phyloP scores from a whole-genome alignment of 2,888 invertebrate genomes.

The Ecliptopera silaceata region DNA sequence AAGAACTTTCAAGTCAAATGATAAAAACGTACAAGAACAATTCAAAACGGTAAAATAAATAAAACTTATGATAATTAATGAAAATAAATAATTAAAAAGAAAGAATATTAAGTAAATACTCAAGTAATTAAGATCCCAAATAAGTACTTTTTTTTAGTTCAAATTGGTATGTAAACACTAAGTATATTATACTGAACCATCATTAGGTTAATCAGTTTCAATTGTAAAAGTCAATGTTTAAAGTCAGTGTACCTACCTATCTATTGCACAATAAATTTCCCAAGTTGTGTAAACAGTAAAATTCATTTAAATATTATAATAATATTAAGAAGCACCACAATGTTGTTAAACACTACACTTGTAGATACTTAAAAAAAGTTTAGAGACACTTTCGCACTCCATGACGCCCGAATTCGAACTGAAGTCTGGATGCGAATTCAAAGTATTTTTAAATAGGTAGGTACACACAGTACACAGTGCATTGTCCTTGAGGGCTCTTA shows the following conservation, averaged over 20 bases:
- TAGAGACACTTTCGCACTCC: constrained; percentile 46
- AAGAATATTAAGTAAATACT: too few relatives aligned
- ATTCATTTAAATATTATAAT: constrained; percentile 4
- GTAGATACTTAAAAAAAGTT: constrained; percentile 28
- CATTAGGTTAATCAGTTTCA: not conserved
- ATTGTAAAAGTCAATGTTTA: not conserved
- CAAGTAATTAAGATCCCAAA: too few relatives aligned
- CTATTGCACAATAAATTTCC: constrained; percentile 17
- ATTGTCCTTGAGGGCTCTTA: constrained; percentile 71
- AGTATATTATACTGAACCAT: too few relatives aligned
- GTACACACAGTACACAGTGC: constrained; percentile 36
- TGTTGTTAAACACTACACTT: constrained; percentile 13
- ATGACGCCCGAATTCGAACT: constrained; percentile 73
- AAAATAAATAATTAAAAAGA: too few relatives aligned
- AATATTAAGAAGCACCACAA: constrained; percentile 17
- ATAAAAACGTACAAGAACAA: not conserved
- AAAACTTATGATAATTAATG: too few relatives aligned
- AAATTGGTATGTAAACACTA: too few relatives aligned
- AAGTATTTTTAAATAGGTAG: constrained; percentile 68
- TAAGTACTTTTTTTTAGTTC: too few relatives aligned
- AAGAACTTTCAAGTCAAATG: not conserved
- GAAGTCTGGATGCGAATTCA: constrained; percentile 72
- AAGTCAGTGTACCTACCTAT: not conserved
- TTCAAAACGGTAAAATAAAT: too few relatives aligned
- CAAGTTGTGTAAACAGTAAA: constrained; percentile 24